Percentiles rank a stretch among this genome's conserved stretches.
phyloP scores from a whole-genome alignment of 2,797 vertebrate genomes.

The Lithobates pipiens region DNA sequence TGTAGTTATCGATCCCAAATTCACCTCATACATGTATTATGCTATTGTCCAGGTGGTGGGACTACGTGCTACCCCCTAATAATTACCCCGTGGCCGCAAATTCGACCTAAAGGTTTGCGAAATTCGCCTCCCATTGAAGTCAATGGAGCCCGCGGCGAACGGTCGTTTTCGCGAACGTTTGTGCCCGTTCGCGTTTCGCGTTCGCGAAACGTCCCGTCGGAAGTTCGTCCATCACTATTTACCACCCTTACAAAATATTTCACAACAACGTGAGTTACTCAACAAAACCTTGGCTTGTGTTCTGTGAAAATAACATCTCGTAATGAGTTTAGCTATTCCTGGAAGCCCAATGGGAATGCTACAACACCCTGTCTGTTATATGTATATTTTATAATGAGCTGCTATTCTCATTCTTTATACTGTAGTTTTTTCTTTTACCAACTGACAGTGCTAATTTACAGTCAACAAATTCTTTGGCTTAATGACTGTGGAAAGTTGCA shows the following conservation, averaged over 20 bases:
- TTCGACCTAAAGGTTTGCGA: no score
- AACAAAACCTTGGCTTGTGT: background rate
- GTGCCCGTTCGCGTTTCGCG: no score
- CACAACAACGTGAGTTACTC: slow-evolving; percentile 4
- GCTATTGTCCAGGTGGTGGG: no score
- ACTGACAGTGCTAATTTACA: slow-evolving; percentile 3
- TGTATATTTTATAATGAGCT: slow-evolving; percentile 31
- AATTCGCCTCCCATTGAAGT: no score
- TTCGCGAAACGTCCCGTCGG: no score
- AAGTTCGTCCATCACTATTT: no score
- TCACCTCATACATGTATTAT: no score
- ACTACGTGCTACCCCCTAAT: no score
- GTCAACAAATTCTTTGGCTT: background rate
- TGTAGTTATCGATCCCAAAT: no score
- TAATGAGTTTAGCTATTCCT: slow-evolving; percentile 42
- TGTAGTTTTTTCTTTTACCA: background rate
- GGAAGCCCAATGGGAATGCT: slow-evolving; percentile 17
- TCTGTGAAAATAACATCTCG: slow-evolving; percentile 23
- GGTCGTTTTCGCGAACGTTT: no score
- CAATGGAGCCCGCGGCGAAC: no score
- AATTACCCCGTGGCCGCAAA: no score
- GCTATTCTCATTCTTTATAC: slow-evolving; percentile 13
- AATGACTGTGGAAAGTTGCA: background rate
- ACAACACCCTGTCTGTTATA: background rate
- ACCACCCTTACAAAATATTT: background rate